Evolutionary conservation across 2,888 invertebrate species (phyloP), one percentile per base, ranked within the genome.

Genomic region (Ennomos erosarius): DNA sequence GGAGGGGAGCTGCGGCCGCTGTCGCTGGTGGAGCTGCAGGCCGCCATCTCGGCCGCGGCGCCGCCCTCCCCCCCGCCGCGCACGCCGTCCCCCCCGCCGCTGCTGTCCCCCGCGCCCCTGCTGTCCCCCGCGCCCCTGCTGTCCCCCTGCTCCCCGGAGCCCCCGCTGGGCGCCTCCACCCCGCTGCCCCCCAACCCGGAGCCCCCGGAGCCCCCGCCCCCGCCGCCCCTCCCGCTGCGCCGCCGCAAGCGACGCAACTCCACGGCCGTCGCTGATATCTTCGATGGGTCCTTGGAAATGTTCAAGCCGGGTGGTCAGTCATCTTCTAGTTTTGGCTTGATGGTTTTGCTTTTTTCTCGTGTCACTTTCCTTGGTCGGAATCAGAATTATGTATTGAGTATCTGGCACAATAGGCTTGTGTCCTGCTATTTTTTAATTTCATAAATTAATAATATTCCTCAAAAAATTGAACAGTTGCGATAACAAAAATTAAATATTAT

Each of bases 21-120:
- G 40, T 79, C 87, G 35, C 81, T 88, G 54, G 44, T 75, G 62
- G 84, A 89, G 76, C 84, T 89, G 75, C 88, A 87, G 74, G 84
- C 81, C 12, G 87, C 84, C 57, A 71, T 88, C 54, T 76, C 60
- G 45, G 87, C 84, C 40, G 78, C 72, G 51, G 82, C 81, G 56
- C 76, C 78, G 33, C 78, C 75, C 10, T 61, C 71, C 47, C 54
- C 71, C 47, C 54, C 69, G 40, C 64, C 45, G 49, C 48, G 59
- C 48, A 51, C 62, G 43, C 34, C 57, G 47, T 61, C 49, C 37
- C 53, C 57, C 39, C 57, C 48, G 42, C 49, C 37, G 26, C 54
- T 47, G 43, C 46, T 44, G 9, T 61, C 49, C 37, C 53, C 57
- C 36, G n/a, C n/a, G n/a, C 62, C 45, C 44, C 52, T 47, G 44